Evolutionary conservation across 2,113 vertebrate genomes (phyloP).

Genomic region (Copsychus sechellarum): DNA sequence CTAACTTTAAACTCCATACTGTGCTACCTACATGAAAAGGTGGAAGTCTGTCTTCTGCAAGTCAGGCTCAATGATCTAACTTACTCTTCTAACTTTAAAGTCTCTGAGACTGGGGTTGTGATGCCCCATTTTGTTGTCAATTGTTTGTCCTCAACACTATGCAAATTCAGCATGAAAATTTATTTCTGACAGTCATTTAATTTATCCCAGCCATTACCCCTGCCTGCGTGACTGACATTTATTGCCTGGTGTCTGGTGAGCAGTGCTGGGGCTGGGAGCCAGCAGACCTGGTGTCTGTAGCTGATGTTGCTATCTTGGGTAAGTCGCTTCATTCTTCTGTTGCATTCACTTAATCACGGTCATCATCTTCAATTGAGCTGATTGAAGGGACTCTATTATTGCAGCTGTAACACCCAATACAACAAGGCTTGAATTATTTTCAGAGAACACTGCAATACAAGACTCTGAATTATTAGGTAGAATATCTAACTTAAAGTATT

Average conservation of each 20-base stretch:
- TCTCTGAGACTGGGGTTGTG: not conserved
- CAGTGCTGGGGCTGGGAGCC: not conserved
- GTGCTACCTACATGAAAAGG: not conserved
- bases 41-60: not conserved
- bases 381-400: constrained; percentile 43
- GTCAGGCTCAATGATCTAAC: not conserved
- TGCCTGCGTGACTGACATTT: not conserved
- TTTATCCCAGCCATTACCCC: constrained; percentile 2
- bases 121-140: not conserved
- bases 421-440: constrained; percentile 34
- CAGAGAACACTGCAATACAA: not conserved
- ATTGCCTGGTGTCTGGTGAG: not conserved
- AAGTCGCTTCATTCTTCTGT: not conserved
- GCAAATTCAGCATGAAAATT: not conserved
- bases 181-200: constrained; percentile 6
- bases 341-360: not conserved
- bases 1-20: not conserved
- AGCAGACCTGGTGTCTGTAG: constrained; percentile 21
- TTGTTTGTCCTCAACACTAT: not conserved
- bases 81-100: not conserved
- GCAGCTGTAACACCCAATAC: constrained; percentile 28
- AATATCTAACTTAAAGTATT: not conserved
- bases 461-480: constrained; percentile 19
- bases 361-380: constrained; percentile 45
- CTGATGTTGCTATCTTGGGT: constrained; percentile 35